Percentiles rank a stretch among this genome's conserved stretches.
Evolutionary conservation across 2,888 invertebrate genomes (phyloP).

Genomic region (Sthenelais limicola): DNA sequence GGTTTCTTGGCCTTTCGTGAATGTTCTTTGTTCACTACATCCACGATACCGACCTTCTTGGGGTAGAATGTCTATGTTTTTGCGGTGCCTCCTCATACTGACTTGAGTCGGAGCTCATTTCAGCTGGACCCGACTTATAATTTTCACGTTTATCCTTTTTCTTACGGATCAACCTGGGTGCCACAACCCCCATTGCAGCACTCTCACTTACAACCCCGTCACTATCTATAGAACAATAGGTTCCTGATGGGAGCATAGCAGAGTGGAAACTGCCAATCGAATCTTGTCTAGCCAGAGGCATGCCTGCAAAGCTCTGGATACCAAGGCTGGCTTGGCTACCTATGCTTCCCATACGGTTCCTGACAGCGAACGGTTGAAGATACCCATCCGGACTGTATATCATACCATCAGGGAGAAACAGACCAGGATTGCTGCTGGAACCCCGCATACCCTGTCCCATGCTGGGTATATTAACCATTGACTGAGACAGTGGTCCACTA

Average conservation of each 20-base stretch:
- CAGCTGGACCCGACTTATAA: neutral
- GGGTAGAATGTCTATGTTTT: constrained; percentile 10
- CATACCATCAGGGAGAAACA: constrained; percentile 29
- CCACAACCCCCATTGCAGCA: constrained; percentile 16
- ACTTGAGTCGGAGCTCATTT: constrained; percentile 39
- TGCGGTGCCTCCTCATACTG: constrained; percentile 33
- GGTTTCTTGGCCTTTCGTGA: constrained; percentile 17
- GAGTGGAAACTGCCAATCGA: constrained; percentile 30
- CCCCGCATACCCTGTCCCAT: constrained; percentile 5
- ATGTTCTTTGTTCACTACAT: neutral
- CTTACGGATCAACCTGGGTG: constrained; percentile 6
- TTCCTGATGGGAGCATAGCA: neutral
- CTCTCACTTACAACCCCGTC: constrained; percentile 38
- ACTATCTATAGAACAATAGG: constrained; percentile 37
- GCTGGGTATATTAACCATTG: constrained; percentile 44
- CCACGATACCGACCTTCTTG: constrained; percentile 18
- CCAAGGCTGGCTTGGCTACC: constrained; percentile 19
- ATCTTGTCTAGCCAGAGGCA: constrained; percentile 17
- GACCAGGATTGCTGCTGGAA: constrained; percentile 36
- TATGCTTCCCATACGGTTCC: constrained; percentile 14
- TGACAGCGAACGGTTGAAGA: constrained; percentile 18
- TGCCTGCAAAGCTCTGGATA: constrained; percentile 24
- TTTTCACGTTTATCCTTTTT: constrained; percentile 11
- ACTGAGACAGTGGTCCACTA: constrained; percentile 38
- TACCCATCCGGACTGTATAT: constrained; percentile 41